These are phyloP conservation scores for Mythimna loreyi DNA, from an alignment of 2,888 invertebrate genomes.

Conservation along the genomic window DNA sequence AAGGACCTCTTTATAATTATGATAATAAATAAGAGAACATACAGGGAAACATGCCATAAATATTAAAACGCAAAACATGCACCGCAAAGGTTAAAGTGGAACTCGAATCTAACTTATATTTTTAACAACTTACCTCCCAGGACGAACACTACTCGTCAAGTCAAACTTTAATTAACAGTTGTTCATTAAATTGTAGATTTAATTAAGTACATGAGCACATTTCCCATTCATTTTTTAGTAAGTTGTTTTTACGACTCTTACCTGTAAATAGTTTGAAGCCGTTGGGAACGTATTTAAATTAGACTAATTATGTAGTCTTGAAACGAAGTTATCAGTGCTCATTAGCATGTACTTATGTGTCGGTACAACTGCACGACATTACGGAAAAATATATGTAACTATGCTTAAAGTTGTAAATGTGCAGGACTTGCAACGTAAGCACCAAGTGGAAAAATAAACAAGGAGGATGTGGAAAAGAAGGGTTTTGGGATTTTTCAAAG, in stretches of 20 bases:
- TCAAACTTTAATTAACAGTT: slow-evolving; percentile 34
- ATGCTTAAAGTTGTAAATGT: neutral
- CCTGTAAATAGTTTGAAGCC: neutral
- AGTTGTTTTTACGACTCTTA: neutral
- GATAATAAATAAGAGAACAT: neutral
- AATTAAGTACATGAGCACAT: slow-evolving; percentile 24
- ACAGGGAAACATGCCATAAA: neutral
- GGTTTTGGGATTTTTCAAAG: no score
- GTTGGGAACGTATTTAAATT: slow-evolving; percentile 12
- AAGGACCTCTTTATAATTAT: neutral
- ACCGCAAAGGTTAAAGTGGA: slow-evolving; percentile 13
- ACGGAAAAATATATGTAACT: neutral
- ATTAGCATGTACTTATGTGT: neutral
- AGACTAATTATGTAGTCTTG: neutral
- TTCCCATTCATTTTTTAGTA: slow-evolving; percentile 27
- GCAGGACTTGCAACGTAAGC: neutral
- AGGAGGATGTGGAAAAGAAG: neutral
- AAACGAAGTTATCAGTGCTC: neutral
- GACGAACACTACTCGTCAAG: slow-evolving; percentile 30
- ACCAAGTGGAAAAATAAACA: neutral
- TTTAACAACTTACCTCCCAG: slow-evolving; percentile 16
- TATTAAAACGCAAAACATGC: slow-evolving; percentile 31
- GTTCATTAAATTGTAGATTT: slow-evolving; percentile 41
- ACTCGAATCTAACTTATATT: slow-evolving; percentile 22
- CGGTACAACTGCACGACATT: neutral